These are phyloP conservation scores for Drosophila ogumai DNA, from an alignment of 1,140 invertebrate genomes.

Conservation along the genomic window DNA sequence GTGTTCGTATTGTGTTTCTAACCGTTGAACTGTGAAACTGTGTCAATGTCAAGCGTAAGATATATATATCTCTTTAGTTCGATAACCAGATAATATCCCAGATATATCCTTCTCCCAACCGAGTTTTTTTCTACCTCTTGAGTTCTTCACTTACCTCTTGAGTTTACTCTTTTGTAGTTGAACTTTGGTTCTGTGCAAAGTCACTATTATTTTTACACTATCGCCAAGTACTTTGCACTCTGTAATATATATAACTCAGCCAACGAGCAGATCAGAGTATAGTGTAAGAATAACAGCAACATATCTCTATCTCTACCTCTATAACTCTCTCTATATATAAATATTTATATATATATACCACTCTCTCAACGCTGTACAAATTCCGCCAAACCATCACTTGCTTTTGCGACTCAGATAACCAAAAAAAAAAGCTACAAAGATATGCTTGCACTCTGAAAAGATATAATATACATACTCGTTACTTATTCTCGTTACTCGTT, in stretches of 20 bases:
- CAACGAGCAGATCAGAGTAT: conserved; percentile 59
- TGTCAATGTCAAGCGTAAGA: conserved; percentile 75
- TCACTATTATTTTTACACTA: conserved; percentile 71
- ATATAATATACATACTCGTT: conserved; percentile 17
- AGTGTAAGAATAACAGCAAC: conserved; percentile 69
- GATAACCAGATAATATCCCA: conserved; percentile 24
- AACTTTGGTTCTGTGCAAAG: conserved; percentile 42
- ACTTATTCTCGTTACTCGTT: conserved; percentile 35
- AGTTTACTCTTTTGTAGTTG: conserved; percentile 43
- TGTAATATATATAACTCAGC: conserved; percentile 55
- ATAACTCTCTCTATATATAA: conserved; percentile 23
- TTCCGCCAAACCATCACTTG: conserved; percentile 45
- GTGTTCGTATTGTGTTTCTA: conserved; percentile 53
- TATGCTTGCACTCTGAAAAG: conserved; percentile 36
- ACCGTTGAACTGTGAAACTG: conserved; percentile 58
- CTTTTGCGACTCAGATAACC: conserved; percentile 29
- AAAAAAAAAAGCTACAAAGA: conserved; percentile 1
- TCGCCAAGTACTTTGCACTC: conserved; percentile 58
- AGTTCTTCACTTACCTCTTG: conserved; percentile 24
- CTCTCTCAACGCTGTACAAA: conserved; percentile 60
- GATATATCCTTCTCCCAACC: conserved; percentile 5
- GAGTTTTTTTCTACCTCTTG: conserved; percentile 20
- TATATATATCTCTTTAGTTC: conserved; percentile 27
- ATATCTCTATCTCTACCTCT: conserved; percentile 22
- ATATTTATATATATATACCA: conserved; percentile 7